Conservation (phyloP, 1,140 invertebrate genomes). For the Calosoma granatense region DNA sequence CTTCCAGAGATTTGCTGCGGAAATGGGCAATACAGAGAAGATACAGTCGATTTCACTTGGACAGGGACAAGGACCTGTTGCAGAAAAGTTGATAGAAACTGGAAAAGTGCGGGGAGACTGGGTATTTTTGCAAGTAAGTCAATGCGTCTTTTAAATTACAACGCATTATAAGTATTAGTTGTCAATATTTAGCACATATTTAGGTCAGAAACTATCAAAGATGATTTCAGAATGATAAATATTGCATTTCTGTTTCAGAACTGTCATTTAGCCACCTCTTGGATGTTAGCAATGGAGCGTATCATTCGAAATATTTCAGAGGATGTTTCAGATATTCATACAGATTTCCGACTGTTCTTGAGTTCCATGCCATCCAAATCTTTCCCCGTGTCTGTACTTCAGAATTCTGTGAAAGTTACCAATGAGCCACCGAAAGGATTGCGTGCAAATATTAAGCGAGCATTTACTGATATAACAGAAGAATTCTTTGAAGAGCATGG, state of each 20-base stretch:
- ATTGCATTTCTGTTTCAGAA: too few species aligned
- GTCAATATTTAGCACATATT: constrained; percentile 8
- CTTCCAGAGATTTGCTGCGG: constrained; percentile 67
- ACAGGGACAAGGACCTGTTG: constrained; percentile 80
- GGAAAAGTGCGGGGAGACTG: constrained; percentile 63
- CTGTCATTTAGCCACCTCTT: constrained; percentile 84
- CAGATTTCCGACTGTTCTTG: constrained; percentile 70
- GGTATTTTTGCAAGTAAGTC: constrained; percentile 63
- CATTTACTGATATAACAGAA: constrained; percentile 63
- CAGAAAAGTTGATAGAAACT: constrained; percentile 67
- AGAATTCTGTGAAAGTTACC: constrained; percentile 88
- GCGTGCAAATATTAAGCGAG: constrained; percentile 67
- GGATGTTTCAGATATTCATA: constrained; percentile 47
- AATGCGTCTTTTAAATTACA: too few species aligned
- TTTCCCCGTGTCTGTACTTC: constrained; percentile 84
- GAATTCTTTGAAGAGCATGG: constrained; percentile 74
- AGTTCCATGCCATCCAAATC: constrained; percentile 76
- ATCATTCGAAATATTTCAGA: constrained; percentile 59
- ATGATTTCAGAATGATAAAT: neutral
- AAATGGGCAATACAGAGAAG: constrained; percentile 64
- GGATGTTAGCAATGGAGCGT: constrained; percentile 70
- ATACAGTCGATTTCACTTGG: constrained; percentile 80
- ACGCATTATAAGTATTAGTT: constrained; percentile 7
- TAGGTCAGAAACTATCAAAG: too few species aligned
- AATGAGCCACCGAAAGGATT: constrained; percentile 87